Evolutionary conservation across 2,113 vertebrate genomes (phyloP).

Genomic region (Pluvianellus socialis): DNA sequence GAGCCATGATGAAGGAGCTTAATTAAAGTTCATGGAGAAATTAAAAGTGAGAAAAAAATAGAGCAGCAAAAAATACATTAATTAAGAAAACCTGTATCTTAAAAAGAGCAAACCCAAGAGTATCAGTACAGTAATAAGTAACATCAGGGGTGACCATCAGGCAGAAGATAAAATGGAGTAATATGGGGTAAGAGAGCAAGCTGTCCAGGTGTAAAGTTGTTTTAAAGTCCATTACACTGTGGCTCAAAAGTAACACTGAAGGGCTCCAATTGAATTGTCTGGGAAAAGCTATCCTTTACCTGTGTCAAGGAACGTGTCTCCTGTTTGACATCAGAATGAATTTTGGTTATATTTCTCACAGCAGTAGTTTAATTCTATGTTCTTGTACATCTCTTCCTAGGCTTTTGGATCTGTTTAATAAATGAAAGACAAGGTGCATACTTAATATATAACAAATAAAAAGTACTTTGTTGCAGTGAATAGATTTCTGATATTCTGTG

Average conservation of each 20-base stretch:
- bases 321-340: not conserved
- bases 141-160: conserved; percentile 39
- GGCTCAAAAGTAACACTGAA: not conserved
- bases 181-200: not conserved
- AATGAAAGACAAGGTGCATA: not conserved
- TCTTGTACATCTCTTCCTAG: not conserved
- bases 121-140: conserved; percentile 39
- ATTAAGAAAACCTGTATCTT: conserved; percentile 51
- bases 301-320: not conserved
- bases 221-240: not conserved
- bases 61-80: conserved; percentile 36
- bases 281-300: not conserved
- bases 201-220: conserved; percentile 16
- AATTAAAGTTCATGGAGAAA: conserved; percentile 63
- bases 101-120: conserved; percentile 20
- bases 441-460: not conserved
- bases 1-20: conserved; percentile 47
- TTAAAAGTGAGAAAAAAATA: conserved; percentile 26
- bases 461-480: not conserved
- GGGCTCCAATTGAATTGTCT: not conserved
- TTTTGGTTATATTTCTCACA: not conserved
- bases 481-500: not conserved
- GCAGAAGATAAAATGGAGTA: conserved; percentile 25
- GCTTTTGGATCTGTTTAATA: not conserved
- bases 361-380: not conserved